Evolutionary conservation across 2,797 vertebrate species (phyloP), one percentile per base, ranked within the genome.

Genomic region (Fundulus diaphanus): DNA sequence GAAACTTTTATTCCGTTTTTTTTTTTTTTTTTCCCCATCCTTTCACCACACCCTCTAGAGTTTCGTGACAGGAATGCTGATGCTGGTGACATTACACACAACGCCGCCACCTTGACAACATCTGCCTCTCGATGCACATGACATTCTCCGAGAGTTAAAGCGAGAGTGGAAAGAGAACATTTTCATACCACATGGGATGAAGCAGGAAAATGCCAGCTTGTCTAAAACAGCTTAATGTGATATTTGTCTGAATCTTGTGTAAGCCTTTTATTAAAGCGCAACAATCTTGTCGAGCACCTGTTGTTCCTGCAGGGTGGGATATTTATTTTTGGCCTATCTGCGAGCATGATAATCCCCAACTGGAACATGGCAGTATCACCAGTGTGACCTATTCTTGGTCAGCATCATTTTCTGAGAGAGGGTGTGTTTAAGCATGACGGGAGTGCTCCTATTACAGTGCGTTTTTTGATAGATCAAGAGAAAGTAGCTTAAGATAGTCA

Each of bases 281-380:
- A 89, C 91, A 90, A 89, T 92, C 90, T 92, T 88, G 84, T 90
- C 87, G 75, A 80, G 86, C 93, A 92, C 93, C 93, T 93, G 93
- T 93, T 92, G 89, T 82, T 86, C 87, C 76, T 78, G 77, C 75
- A 42, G 75, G 68, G 72, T 77, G 71, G 52, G 37, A 79, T 89
- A 86, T 90, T 92, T 92, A 90, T 81, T 88, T 90, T 86, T 72
- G 80, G 85, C 75, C 84, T 77, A 72, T 90, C 83, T 92, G 88
- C 90, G 88, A 87, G 80, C 77, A 85, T 79, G 74, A 59, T 91
- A 93, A 93, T 94, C 91, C 85, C 81, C 42, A 68, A 72, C 77
- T 78, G 75, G 86, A 87, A 82, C 87, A 85, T 44, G 76, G 84
- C 89, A 78, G 83, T 79, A 84, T 91, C 82, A 83, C 85, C 76